Evolutionary conservation across 2,888 invertebrate genomes (phyloP).

Genomic region (Philonicus albiceps): DNA sequence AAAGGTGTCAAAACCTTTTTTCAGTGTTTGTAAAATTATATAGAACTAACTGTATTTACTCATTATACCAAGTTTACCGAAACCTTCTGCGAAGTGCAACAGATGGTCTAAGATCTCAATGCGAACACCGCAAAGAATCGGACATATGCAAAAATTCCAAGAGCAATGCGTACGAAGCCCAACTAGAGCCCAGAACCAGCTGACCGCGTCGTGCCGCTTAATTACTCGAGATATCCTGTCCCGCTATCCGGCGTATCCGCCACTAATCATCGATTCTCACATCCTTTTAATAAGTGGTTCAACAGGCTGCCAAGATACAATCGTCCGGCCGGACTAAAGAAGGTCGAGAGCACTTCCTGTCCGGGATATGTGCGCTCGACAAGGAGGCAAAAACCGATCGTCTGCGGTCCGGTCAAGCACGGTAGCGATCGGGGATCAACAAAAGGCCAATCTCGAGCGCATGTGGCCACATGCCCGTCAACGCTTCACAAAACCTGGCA

Average conservation of each 20-base stretch:
- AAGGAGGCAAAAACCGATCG: not conserved
- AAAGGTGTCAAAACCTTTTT: no score
- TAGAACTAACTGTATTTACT: not conserved
- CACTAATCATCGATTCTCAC: conserved; percentile 46
- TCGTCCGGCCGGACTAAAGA: not conserved
- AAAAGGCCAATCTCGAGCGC: conserved; percentile 6
- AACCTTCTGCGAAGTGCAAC: not conserved
- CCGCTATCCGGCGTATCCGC: conserved; percentile 19
- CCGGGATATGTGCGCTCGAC: not conserved
- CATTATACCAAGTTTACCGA: not conserved
- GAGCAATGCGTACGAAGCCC: not conserved
- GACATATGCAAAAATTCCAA: not conserved
- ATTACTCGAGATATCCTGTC: conserved; percentile 21
- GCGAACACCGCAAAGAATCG: not conserved
- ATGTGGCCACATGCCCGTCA: conserved; percentile 34
- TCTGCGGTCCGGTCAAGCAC: not conserved
- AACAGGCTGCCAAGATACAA: conserved; percentile 34
- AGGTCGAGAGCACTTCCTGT: conserved; percentile 12
- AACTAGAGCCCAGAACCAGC: not conserved
- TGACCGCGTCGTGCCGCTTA: not conserved
- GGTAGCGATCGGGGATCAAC: conserved; percentile 28
- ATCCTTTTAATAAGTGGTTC: conserved; percentile 43
- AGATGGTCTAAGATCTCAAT: not conserved
- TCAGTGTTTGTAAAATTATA: not conserved
- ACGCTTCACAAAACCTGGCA: conserved; percentile 1